Conservation (phyloP, 2,113 vertebrate genomes). For the Alethe diademata region DNA sequence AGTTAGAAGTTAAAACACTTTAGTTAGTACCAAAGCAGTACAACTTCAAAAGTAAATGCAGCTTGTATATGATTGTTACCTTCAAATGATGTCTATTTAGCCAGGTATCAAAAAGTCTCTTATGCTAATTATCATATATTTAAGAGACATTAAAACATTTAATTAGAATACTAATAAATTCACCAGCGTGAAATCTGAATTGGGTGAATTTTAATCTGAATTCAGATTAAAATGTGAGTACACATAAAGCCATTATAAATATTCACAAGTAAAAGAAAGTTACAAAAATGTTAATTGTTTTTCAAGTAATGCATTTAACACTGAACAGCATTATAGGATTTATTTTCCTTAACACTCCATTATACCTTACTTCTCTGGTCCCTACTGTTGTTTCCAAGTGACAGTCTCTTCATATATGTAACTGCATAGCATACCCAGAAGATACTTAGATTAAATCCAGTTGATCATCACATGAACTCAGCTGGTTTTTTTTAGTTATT, state of each 20-base stretch:
- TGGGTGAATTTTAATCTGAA: not conserved
- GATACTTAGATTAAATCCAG: not conserved
- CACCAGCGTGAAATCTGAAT: not conserved
- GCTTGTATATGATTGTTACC: not conserved
- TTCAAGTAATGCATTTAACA: not conserved
- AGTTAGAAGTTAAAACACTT: not conserved
- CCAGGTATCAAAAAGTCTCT: not conserved
- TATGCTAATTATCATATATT: not conserved
- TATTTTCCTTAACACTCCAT: not conserved
- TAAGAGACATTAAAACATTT: not conserved
- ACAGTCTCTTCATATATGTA: not conserved
- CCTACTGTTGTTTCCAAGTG: not conserved
- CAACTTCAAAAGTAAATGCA: not conserved
- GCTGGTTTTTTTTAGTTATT: not conserved
- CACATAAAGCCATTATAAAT: conserved; percentile 68
- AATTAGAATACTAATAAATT: not conserved
- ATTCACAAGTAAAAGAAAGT: conserved; percentile 3
- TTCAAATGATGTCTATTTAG: not conserved
- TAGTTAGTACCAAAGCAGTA: not conserved
- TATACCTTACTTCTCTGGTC: not conserved
- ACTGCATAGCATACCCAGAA: not conserved
- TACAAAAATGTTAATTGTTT: not conserved
- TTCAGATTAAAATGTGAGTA: conserved; percentile 3
- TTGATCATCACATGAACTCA: not conserved
- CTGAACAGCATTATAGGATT: not conserved